Base-by-base conservation (phyloP, 2,113 vertebrate species). In the Polypterus bichir region DNA sequence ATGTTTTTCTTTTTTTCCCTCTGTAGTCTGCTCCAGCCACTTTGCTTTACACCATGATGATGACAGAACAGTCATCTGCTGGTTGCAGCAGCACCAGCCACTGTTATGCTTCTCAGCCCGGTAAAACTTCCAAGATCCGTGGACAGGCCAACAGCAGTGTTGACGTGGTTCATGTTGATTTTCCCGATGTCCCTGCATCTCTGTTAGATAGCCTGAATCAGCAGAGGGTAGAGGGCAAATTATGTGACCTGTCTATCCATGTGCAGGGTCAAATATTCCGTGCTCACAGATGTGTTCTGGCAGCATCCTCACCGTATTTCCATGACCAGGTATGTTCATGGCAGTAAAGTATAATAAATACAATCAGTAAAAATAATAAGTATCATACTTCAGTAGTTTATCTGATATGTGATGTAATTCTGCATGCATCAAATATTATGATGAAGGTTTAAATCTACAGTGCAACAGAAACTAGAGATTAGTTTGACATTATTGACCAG, bases 191-290 rank as follows among this genome's bases (percentile, higher is more conserved):
- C 55, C 84, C 88, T 72, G 73, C 82, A 9, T 84, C 87, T 2
- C 80, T 95, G 49, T 75, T 97, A 80, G 89, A 91, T 69, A 85
- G 88, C 62, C 85, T 95, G 62, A 94, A 95, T 79, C 86, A 78
- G 49, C 93, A 97, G 77, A 73, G 93, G 1, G 77, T 92, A 48
- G 90, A 94, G 7, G 91, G 92, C 7, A 75, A 86, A 54, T 86
- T 90, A 48, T 90, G 88, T 7, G 88, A 90, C 69, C 83, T 90
- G 54, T 83, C 86, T 74, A 87, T 90, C 75, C 86, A 88, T 52
- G 88, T 88, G n/a, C 88, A 90, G 76, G 86, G 83, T 2, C 84
- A 84, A 9, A 84, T 86, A 64, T 90, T 89, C 71, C 85, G 80
- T 55, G 88, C 88, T 11, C 86, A 90, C 66, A 82, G 88, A 63